phyloP scores from a whole-genome alignment of 2,113 vertebrate genomes.

The Antigone vipio region DNA sequence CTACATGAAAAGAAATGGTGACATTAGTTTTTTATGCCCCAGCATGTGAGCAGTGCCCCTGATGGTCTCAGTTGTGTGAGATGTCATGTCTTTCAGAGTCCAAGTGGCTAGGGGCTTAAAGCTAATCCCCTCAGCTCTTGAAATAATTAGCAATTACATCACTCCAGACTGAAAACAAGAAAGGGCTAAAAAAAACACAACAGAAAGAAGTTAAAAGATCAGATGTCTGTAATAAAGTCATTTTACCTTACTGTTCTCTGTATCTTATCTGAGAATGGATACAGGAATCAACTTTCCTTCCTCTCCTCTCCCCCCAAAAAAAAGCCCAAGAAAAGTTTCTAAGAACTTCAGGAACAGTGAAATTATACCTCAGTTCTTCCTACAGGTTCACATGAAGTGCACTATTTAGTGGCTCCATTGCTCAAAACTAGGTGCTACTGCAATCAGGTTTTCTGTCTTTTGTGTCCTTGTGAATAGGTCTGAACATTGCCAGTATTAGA shows the following conservation, averaged over 20 bases:
- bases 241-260: not conserved
- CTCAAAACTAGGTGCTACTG: not conserved
- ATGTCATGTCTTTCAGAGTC: not conserved
- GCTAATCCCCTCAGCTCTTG: not conserved
- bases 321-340: not conserved
- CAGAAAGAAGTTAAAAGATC: not conserved
- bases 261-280: not conserved
- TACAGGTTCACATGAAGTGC: not conserved
- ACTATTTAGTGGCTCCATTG: not conserved
- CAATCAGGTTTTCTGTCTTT: conserved; percentile 42
- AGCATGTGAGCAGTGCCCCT: not conserved
- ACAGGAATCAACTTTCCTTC: not conserved
- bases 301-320: not conserved
- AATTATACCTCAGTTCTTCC: not conserved
- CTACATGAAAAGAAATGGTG: not conserved
- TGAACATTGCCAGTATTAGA: not conserved
- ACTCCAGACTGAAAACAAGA: not conserved
- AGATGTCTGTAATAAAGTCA: not conserved
- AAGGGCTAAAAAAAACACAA: not conserved
- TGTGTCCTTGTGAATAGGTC: conserved; percentile 29
- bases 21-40: not conserved
- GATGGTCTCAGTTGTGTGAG: not conserved
- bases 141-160: not conserved
- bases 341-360: not conserved
- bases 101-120: not conserved